Evolutionary conservation across 2,113 vertebrate genomes (phyloP), one percentile per base, ranked within the genome.

Genomic region (Syngnathus typhle): DNA sequence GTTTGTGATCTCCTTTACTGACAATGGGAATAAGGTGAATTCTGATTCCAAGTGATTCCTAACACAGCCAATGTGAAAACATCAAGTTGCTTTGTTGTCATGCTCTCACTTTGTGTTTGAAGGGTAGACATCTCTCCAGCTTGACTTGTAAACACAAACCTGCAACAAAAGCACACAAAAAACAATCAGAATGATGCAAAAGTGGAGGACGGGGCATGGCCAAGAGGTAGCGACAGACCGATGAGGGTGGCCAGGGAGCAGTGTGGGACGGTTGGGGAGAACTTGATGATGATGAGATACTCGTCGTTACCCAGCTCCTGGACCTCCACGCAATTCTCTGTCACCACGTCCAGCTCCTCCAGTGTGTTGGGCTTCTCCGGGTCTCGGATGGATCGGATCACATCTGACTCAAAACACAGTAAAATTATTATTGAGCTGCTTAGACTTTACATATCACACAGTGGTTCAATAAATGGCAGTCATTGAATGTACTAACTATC

Each of bases 211-310:
- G 18, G 44, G 12, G 49, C 39, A 15, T 18, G 23, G 7, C 12
- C 44, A 16, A 51, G 16, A 11, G 3, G 8, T 37, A 16, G 58
- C 0, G 55, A 70, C 84, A 75, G 59, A 98, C 97, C 97, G 12
- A 99, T 99, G 68, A 99, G 93, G 1, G 97, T 99, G 0, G 97
- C 97, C 88, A 99, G 79, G 27, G 97, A 99, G 84, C 97, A 98
- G 85, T 99, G 97, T 64, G 97, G 97, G 68, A 98, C 95, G 13
- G 96, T 99, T 0, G 97, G 97, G 2, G 94, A 96, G 81, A 99
- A 99, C 80, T 84, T 93, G 89, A 99, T 98, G 54, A 90, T 86
- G 46, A 99, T 95, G 73, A 98, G 90, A 83, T 91, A 97, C 23
- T 96, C 95, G 0, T 98, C 96, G 4, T 94, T 93, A 0, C 87